phyloP scores from a whole-genome alignment of 2,113 vertebrate species.

The Lagopus leucura region DNA sequence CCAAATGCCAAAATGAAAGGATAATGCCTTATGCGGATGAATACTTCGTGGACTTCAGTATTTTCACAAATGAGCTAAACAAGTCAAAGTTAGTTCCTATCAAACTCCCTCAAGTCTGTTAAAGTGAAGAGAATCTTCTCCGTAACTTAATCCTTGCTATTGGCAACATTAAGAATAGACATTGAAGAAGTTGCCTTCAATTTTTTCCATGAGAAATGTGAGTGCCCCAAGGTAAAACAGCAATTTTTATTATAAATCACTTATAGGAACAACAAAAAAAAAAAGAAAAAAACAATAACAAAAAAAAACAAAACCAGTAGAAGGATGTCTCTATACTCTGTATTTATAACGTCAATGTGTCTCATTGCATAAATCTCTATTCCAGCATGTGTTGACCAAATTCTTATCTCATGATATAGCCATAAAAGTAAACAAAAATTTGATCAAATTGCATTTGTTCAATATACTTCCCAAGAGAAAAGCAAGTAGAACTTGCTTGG shows the following conservation, averaged over 20 bases:
- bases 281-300: too few relatives aligned
- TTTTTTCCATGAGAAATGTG: slow-evolving; percentile 45
- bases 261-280: slow-evolving; percentile 12
- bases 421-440: slow-evolving; percentile 49
- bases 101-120: neutral
- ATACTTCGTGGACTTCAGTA: neutral
- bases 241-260: slow-evolving; percentile 46
- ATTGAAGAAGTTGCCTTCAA: neutral
- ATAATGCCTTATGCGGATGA: neutral
- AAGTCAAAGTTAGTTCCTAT: neutral
- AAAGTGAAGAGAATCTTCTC: neutral
- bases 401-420: slow-evolving; percentile 50
- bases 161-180: neutral
- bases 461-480: slow-evolving; percentile 38
- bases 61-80: neutral
- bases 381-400: slow-evolving; percentile 3
- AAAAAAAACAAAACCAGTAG: neutral
- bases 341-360: slow-evolving; percentile 42
- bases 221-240: slow-evolving; percentile 25
- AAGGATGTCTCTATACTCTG: slow-evolving; percentile 8
- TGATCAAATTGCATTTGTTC: slow-evolving; percentile 60
- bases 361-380: slow-evolving; percentile 49
- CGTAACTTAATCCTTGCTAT: slow-evolving; percentile 7
- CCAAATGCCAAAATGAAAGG: neutral
- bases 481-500: slow-evolving; percentile 19